Conservation (phyloP, 1,140 invertebrate genomes). For the Lerema accius region DNA sequence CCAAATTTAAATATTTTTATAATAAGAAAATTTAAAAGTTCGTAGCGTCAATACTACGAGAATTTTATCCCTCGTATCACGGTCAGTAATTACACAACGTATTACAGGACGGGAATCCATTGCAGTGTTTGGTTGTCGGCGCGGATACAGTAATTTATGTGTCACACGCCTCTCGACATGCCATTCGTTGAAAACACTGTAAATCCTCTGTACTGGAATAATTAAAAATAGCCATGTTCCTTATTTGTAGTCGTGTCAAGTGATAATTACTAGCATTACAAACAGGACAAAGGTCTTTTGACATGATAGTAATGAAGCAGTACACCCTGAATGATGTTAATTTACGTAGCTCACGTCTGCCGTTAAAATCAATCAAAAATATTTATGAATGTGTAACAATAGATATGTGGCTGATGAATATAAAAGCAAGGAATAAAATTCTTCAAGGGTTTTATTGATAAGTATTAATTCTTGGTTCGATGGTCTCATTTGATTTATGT, state of each 20-base stretch:
- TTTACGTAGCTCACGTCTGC: background rate
- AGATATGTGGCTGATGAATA: too few relatives aligned
- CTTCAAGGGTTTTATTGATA: too few relatives aligned
- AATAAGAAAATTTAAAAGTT: too few relatives aligned
- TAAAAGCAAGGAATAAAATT: too few relatives aligned
- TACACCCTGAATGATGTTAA: too few relatives aligned
- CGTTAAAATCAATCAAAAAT: too few relatives aligned
- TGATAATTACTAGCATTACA: background rate
- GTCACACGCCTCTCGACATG: constrained; percentile 25
- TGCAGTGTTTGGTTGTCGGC: constrained; percentile 28
- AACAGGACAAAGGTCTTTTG: too few relatives aligned
- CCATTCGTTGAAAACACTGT: constrained; percentile 19
- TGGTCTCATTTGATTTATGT: too few relatives aligned
- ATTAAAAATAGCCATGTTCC: constrained; percentile 16
- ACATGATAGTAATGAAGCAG: too few relatives aligned
- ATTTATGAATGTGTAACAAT: too few relatives aligned
- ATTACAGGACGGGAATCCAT: constrained; percentile 30
- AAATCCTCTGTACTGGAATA: constrained; percentile 15
- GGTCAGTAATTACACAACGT: constrained; percentile 29
- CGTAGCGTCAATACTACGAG: constrained; percentile 6
- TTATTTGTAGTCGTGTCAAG: background rate
- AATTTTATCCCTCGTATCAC: constrained; percentile 22
- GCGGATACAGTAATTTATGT: constrained; percentile 32
- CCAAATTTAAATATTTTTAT: too few relatives aligned
- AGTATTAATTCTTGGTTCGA: too few relatives aligned